Evolutionary conservation across 2,113 vertebrate species (phyloP), one percentile per base, ranked within the genome.

Genomic region (Panthera uncia): DNA sequence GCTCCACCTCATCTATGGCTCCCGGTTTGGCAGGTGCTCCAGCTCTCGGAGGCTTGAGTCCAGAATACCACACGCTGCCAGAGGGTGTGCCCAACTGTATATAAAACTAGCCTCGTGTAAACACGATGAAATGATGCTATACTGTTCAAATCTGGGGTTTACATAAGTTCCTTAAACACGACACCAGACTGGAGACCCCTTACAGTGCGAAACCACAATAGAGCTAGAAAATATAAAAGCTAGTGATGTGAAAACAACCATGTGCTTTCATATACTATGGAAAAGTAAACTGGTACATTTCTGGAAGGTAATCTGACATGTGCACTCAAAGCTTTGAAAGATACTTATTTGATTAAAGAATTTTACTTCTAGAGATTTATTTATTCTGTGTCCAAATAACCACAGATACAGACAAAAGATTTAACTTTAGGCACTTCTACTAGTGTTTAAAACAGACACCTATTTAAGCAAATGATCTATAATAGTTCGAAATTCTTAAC

Each of bases 401-500:
- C 66, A 93, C 16, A 63, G 48, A 84, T 38, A 3, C 5, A 85
- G 23, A 31, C 25, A n/a, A 85, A 85, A 69, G 7, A 73, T 94
- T 95, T 74, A 96, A 41, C 38, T 55, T 93, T 38, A 83, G 21
- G 50, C 66, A 89, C 36, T 92, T 84, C 69, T 91, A 76, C 38
- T 66, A 61, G 25, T 78, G 10, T 68, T 95, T 41, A 94, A 94
- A 96, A 95, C 10, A 92, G n/a, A 89, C 15, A 88, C n/a, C 52
- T 63, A 38, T 31, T 36, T 48, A 29, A 66, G 63, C 61, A 68
- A 80, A 69, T 23, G 27, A 27, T 31, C 7, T 81, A 25, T n/a
- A 41, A 73, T 18, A 89, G 57, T 76, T 80, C 25, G 61, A 66
- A 19, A 57, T 7, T 85, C 48, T 68, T 87, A 73, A 73, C 63